A percentile compares a stretch with the other conserved stretches of the same genome.
These are phyloP conservation scores for Eurytoma californica DNA, from an alignment of 2,888 invertebrate genomes.

Conservation along the genomic window DNA sequence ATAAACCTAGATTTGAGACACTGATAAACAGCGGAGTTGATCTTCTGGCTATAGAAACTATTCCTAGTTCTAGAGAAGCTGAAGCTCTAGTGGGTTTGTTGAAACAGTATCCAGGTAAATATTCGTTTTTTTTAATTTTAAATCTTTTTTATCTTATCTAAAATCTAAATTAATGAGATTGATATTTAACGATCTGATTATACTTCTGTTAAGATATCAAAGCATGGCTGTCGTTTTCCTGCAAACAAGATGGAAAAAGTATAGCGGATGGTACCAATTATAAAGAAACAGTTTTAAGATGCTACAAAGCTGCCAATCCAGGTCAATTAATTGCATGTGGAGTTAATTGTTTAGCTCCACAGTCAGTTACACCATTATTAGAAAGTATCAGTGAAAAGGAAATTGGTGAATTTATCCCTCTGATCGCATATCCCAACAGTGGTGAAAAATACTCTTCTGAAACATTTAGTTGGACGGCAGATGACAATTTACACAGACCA, in stretches of 20 bases:
- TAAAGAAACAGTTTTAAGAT: conserved; percentile 82
- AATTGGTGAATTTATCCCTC: conserved; percentile 78
- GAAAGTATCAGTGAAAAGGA: conserved; percentile 77
- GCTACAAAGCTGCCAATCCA: conserved; percentile 79
- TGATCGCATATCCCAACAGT: conserved; percentile 95
- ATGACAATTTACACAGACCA: conserved; percentile 82
- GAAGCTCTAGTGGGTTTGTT: conserved; percentile 87
- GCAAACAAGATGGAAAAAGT: conserved; percentile 80
- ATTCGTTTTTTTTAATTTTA: neutral
- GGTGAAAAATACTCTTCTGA: conserved; percentile 87
- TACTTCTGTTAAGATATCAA: conserved; percentile 74
- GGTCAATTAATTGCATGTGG: conserved; percentile 91
- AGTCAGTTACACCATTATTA: conserved; percentile 80
- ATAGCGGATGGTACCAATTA: conserved; percentile 90
- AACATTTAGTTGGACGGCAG: conserved; percentile 77
- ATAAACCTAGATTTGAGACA: conserved; percentile 87
- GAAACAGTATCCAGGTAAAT: conserved; percentile 82
- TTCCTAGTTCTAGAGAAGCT: conserved; percentile 90
- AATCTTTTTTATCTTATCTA: neutral
- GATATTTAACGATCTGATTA: neutral
- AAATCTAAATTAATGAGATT: neutral
- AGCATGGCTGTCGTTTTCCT: conserved; percentile 93
- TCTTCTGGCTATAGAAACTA: conserved; percentile 92
- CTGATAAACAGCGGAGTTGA: conserved; percentile 89
- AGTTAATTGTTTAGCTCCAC: conserved; percentile 89